phyloP scores from a whole-genome alignment of 2,113 vertebrate species.

The Indicator indicator region DNA sequence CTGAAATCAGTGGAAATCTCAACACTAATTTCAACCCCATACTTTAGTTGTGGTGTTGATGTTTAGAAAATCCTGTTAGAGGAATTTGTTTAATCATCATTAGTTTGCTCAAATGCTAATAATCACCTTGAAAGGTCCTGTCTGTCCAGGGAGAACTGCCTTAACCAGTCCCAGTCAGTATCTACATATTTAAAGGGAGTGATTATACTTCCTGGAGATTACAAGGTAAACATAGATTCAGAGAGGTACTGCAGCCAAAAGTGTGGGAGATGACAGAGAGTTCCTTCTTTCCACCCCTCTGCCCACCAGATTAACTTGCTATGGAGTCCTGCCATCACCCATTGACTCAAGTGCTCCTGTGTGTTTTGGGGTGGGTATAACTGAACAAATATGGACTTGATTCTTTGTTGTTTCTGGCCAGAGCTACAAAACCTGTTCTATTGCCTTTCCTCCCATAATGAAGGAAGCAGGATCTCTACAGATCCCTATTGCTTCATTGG shows the following conservation, averaged over 20 bases:
- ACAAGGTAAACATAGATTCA: neutral
- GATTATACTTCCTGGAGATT: neutral
- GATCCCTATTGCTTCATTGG: slow-evolving; percentile 50
- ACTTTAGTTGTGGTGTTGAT: neutral
- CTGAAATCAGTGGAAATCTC: neutral
- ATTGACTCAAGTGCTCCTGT: neutral
- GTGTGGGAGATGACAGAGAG: neutral
- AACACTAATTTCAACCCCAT: neutral
- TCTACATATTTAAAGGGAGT: neutral
- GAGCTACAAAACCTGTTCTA: slow-evolving; percentile 31
- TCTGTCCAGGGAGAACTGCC: neutral
- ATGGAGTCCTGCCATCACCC: neutral
- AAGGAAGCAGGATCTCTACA: neutral
- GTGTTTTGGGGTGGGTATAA: neutral
- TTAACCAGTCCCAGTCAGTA: neutral
- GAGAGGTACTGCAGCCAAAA: neutral
- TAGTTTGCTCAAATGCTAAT: neutral
- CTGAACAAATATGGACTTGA: neutral
- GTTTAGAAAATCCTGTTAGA: neutral
- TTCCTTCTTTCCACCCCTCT: neutral
- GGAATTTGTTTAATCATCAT: neutral
- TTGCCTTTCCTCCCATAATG: slow-evolving; percentile 5
- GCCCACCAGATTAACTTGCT: neutral
- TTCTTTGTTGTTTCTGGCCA: neutral
- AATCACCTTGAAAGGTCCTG: neutral